A percentile compares a stretch with the other conserved stretches of the same genome.
Conservation (phyloP, 2,113 vertebrate genomes). For the Phalacrocorax aristotelis region DNA sequence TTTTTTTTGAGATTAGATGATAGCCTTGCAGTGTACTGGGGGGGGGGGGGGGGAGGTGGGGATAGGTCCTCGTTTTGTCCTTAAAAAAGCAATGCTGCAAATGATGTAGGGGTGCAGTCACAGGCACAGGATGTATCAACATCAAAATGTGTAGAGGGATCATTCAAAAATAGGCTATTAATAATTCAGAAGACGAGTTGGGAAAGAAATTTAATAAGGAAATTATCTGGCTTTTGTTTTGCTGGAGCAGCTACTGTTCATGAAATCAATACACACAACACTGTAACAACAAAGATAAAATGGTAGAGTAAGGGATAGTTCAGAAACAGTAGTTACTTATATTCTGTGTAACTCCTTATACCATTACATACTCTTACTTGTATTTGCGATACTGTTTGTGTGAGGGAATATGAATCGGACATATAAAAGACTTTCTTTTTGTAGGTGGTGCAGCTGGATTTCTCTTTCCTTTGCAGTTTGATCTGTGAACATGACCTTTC, state of each 20-base stretch:
- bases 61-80: background rate
- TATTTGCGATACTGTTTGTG: background rate
- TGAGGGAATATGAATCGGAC: background rate
- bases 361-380: background rate
- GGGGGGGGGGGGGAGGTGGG: too few species aligned
- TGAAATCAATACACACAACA: background rate
- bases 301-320: background rate
- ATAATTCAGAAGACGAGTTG: background rate
- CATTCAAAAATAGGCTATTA: background rate
- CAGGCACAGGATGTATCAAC: background rate
- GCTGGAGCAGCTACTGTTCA: background rate
- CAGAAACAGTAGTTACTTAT: background rate
- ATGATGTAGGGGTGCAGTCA: background rate
- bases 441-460: background rate
- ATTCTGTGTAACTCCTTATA: background rate
- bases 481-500: background rate
- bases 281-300: background rate
- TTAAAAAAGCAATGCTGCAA: background rate
- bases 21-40: background rate
- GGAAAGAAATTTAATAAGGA: background rate
- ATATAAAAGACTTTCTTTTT: background rate
- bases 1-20: background rate
- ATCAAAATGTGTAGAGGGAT: background rate
- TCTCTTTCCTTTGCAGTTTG: background rate
- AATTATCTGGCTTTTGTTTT: background rate